Evolutionary conservation across 2,113 vertebrate genomes (phyloP), one percentile per base, ranked within the genome.

Genomic region (Tretioscincus oriximinensis): DNA sequence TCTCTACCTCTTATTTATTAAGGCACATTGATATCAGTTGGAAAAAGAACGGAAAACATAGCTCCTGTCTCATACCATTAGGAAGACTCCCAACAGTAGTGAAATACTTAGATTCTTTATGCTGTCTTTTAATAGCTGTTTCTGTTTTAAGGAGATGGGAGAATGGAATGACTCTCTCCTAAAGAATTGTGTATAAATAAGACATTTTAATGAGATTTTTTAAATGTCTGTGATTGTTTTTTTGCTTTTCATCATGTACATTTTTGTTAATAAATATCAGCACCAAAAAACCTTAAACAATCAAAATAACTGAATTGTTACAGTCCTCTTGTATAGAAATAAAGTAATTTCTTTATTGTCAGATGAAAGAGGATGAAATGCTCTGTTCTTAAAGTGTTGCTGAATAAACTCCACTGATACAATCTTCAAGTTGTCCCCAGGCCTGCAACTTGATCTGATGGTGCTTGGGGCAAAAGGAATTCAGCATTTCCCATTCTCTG

Each of bases 51-150:
- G 90, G 82, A 80, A 88, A 88, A 81, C 79, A 54, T 76, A 82
- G 84, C 74, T 89, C 82, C 78, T 90, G 78, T 69, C 16, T n/a
- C 2, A 7, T 61, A 45, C 84, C 85, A 87, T 88, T 85, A 86
- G 89, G 18, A 22, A 89, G 71, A 82, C 86, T 80, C 89, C 77
- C 85, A 85, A 81, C 88, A 88, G 74, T 89, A 88, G 41, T 88
- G 79, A 76, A 41, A 75, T 81, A 86, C 74, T 89, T 68, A 84
- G 9, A 41, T 65, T 51, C n/a, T 54, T 41, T 24, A 3, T 77
- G 41, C 20, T 69, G 7, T 3, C 79, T 88, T 81, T 85, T 86
- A 24, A 86, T 73, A 22, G 10, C 12, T 65, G 45, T 21, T 51
- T 72, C 61, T 24, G 61, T n/a, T 64, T 29, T 73, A 60, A 79